phyloP scores from a whole-genome alignment of 1,140 invertebrate genomes.

The Tribolium madens region DNA sequence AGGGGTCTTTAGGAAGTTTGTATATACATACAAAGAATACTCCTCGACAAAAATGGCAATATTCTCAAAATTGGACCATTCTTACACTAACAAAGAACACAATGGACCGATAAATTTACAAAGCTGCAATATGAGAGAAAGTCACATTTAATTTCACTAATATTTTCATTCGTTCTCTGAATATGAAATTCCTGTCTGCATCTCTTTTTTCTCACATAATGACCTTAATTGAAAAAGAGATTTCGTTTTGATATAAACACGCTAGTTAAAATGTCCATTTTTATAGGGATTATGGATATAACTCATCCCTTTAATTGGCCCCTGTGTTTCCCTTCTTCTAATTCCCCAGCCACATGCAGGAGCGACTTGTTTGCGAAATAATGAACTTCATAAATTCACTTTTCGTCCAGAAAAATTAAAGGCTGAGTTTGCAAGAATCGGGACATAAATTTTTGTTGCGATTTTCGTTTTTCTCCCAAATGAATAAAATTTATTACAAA shows the following conservation, averaged over 20 bases:
- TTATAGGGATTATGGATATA: constrained; percentile 55
- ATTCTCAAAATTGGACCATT: constrained; percentile 2
- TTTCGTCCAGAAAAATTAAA: constrained; percentile 43
- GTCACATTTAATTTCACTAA: background rate
- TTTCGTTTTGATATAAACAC: constrained; percentile 40
- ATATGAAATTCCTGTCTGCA: no score
- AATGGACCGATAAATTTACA: background rate
- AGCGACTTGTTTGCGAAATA: constrained; percentile 53
- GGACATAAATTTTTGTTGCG: constrained; percentile 38
- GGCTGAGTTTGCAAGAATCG: constrained; percentile 44
- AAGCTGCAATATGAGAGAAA: background rate
- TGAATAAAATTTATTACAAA: no score
- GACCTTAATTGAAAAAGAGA: constrained; percentile 51
- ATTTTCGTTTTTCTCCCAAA: constrained; percentile 5
- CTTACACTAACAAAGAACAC: background rate
- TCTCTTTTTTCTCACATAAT: constrained; percentile 6
- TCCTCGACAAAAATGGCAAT: background rate
- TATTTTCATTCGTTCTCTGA: no score
- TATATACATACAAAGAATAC: constrained; percentile 8
- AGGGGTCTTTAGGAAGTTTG: background rate
- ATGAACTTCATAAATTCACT: constrained; percentile 57
- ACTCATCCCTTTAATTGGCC: constrained; percentile 55
- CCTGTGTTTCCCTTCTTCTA: constrained; percentile 39
- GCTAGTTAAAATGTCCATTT: constrained; percentile 42
- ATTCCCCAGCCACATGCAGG: constrained; percentile 46